A percentile compares a stretch with the other conserved stretches of the same genome.
These are phyloP conservation scores for Choloepus didactylus DNA, from an alignment of 2,797 vertebrate genomes.

Conservation along the genomic window DNA sequence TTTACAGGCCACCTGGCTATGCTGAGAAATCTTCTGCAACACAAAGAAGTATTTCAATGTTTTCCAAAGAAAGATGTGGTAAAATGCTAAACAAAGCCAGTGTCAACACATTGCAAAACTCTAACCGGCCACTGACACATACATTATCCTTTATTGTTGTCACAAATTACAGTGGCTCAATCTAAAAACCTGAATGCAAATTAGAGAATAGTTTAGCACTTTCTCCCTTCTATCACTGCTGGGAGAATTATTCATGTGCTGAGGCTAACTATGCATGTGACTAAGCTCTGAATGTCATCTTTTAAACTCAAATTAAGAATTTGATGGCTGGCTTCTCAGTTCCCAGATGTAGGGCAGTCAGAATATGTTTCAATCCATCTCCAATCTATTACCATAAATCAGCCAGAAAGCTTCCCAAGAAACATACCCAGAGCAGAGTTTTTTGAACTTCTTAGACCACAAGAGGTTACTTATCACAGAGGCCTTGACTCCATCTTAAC, in stretches of 20 bases:
- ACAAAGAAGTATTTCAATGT: slow-evolving; percentile 4
- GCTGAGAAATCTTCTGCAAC: slow-evolving; percentile 76
- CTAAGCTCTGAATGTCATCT: not conserved
- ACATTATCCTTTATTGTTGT: not conserved
- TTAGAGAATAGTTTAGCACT: not conserved
- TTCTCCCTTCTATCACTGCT: not conserved
- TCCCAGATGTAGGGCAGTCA: not conserved
- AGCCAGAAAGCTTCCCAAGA: slow-evolving; percentile 15
- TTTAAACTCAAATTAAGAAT: slow-evolving; percentile 65
- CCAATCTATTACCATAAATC: not conserved
- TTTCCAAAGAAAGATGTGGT: not conserved
- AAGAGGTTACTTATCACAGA: not conserved
- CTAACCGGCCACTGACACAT: not conserved
- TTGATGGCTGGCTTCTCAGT: slow-evolving; percentile 7
- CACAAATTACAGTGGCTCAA: not conserved
- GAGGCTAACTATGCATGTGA: not conserved
- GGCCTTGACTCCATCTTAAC: not conserved
- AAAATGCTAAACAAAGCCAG: not conserved
- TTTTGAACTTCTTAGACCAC: slow-evolving; percentile 7
- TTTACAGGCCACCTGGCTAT: slow-evolving; percentile 76
- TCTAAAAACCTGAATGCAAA: not conserved
- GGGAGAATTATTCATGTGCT: slow-evolving; percentile 45
- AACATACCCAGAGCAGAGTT: not conserved
- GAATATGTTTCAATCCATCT: slow-evolving; percentile 36
- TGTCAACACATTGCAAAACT: not conserved